Evolutionary conservation across 2,888 invertebrate genomes (phyloP), one percentile per base, ranked within the genome.

Genomic region (Mayetiola destructor): DNA sequence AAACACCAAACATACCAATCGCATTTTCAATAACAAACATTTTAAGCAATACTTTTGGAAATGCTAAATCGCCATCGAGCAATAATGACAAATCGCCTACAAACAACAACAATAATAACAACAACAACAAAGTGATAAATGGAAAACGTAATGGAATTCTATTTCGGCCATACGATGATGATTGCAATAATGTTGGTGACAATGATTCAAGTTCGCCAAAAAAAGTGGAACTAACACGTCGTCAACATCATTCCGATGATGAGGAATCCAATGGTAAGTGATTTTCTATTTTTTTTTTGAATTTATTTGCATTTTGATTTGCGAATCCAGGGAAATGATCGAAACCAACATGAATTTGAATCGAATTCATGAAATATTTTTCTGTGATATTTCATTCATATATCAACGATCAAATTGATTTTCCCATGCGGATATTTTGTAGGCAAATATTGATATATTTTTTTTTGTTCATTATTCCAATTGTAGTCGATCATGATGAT

Each of bases 1-100:
- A 68, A 6, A 68, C 69, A 23, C 57, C 40, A 39, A 30, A 57
- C 3, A 54, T 55, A 18, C 35, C 27, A 5, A 64, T 72, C 56
- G 69, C 67, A 39, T 73, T 73, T 59, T 71, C 72, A 37, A 73
- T 73, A 27, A 68, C 69, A 5, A 73, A 73, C 56, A 73, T 73
- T 12, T 63, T 73, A 18, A 73, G 73, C 62, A 73, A 73, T 65
- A 68, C 67, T 29, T 72, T 72, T 55, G 72, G 72, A 14, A 60
- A 59, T 32, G 55, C 32, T 12, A 48, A 23, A 9, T 27, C 23
- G n/a, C 37, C 48, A 29, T 21, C 59, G 27, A 40, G 10, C 6
- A 20, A 27, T 21, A 52, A 52, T 40, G 16, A 56, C 42, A 30
- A 30, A 56, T 14, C 53, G 55, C 20, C 10, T 35, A 35, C 39